These are phyloP conservation scores for Whitmania pigra DNA, from an alignment of 1,140 invertebrate species.

Conservation along the genomic window DNA sequence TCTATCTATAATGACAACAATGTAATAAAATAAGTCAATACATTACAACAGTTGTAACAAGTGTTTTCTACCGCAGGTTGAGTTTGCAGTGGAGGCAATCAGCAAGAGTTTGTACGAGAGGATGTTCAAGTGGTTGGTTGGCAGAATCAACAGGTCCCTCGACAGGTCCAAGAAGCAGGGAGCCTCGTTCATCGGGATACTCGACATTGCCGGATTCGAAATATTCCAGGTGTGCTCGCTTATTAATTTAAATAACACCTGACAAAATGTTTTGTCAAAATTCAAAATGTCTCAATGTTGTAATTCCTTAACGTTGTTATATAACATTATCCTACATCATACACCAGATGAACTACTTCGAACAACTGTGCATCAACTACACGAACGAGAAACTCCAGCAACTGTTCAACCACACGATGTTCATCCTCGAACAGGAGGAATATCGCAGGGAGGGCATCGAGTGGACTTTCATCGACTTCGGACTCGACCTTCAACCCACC, in stretches of 20 bases:
- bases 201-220: conserved; percentile 99
- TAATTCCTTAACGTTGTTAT: too few species aligned
- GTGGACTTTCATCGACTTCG: conserved; percentile 99
- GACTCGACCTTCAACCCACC: conserved; percentile 93
- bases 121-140: conserved; percentile 97
- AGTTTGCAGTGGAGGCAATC: conserved; percentile 95
- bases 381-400: conserved; percentile 98
- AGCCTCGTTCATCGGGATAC: conserved; percentile 92
- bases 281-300: too few species aligned
- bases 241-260: too few species aligned
- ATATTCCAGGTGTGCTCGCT: conserved; percentile 66
- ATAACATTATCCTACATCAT: too few species aligned
- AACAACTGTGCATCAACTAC: conserved; percentile 98
- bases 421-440: conserved; percentile 96
- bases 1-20: not conserved
- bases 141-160: conserved; percentile 83
- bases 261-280: too few species aligned
- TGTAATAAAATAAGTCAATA: not conserved
- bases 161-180: conserved; percentile 91
- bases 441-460: conserved; percentile 98
- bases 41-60: not conserved
- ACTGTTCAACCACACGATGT: conserved; percentile 99
- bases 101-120: conserved; percentile 95
- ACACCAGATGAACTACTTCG: conserved; percentile 73
- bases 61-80: conserved; percentile 55